Base-by-base conservation (phyloP, 1,140 invertebrate species). In the Trialeurodes vaporariorum region DNA sequence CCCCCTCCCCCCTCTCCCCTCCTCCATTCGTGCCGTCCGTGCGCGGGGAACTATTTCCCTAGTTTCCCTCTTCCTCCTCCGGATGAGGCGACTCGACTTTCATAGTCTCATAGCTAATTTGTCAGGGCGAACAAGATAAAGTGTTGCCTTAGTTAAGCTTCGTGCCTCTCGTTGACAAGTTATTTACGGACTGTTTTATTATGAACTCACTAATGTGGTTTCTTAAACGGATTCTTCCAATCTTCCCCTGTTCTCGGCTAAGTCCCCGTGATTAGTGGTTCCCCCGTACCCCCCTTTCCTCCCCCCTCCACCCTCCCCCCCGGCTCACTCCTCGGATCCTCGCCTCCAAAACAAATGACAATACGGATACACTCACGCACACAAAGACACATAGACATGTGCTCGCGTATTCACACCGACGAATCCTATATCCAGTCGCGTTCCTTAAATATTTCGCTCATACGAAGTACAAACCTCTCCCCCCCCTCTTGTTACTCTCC, bases 171-270 rank as follows among this genome's bases (percentile, higher is more conserved):
- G 34, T 49, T 49, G 34, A 49, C 34, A 49, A 49, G 34, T 49
- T 49, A 49, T 49, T 49, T 49, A 49, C 34, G 34, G 34, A 49
- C 34, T 49, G 34, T 49, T 49, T 49, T 49, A 49, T 49, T 49
- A 49, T 49, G 34, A 49, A 49, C 34, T 49, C 34, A 49, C 34
- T 49, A 49, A 49, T 49, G 34, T 49, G 34, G 34, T 49, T 49
- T 49, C 34, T 49, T 49, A 49, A 49, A 49, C 34, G 34, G 34
- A 49, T 49, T 49, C 34, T 49, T 49, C 34, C 34, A 49, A 9
- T 49, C 34, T 49, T 49, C 34, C 34, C 34, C 17, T 49, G 34
- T 49, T 49, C 34, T 49, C 34, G 34, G 34, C 34, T 49, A 49
- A 49, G 34, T 49, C 34, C 34, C 34, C 34, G 34, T 49, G 34